Evolutionary conservation across 2,113 vertebrate species (phyloP).

Genomic region (Phaethornis superciliosus): DNA sequence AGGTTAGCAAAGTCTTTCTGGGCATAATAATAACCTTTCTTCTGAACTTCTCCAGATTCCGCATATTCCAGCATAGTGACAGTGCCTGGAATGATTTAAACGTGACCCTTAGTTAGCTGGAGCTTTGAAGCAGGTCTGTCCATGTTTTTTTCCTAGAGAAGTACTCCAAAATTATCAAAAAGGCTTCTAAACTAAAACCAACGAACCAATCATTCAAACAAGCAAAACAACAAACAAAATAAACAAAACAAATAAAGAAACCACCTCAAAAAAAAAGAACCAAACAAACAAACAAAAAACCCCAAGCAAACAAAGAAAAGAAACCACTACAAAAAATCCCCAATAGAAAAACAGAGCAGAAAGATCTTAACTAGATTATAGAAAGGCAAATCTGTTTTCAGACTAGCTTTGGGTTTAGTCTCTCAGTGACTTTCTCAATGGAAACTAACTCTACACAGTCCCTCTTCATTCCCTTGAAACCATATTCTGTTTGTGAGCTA

Average conservation of each 20-base stretch:
- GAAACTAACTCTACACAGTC: background rate
- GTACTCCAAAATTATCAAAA: background rate
- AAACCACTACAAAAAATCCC: too few relatives aligned
- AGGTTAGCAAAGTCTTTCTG: background rate
- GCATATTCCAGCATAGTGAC: background rate
- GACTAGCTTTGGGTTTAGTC: background rate
- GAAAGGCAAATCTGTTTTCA: background rate
- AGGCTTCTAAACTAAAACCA: background rate
- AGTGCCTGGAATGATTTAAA: background rate
- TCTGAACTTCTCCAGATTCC: background rate
- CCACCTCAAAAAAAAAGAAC: too few relatives aligned
- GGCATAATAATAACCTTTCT: background rate
- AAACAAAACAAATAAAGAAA: too few relatives aligned
- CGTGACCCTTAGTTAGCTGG: background rate
- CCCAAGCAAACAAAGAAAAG: background rate
- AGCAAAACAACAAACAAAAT: background rate
- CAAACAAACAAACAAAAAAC: accelerated
- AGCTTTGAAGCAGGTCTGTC: background rate
- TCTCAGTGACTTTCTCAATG: background rate
- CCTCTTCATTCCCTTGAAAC: background rate
- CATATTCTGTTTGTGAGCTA: background rate
- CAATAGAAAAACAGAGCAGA: background rate
- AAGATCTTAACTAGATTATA: accelerated
- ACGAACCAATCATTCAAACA: background rate
- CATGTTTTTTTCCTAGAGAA: background rate